Conservation (phyloP, 2,113 vertebrate genomes). For the Lathamus discolor region DNA sequence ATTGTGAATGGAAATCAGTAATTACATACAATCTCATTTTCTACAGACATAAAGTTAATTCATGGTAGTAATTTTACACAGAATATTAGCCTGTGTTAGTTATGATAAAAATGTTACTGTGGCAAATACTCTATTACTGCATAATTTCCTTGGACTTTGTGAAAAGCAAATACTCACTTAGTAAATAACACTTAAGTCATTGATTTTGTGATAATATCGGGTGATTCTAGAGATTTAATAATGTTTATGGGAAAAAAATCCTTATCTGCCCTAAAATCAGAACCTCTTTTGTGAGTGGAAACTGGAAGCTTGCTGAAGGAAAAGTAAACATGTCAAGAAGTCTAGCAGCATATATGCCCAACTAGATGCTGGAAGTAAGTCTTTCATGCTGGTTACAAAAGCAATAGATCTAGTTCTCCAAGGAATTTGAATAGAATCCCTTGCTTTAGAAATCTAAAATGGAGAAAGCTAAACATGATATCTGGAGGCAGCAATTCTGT, state of each 20-base stretch:
- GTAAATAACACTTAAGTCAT: constrained; percentile 52
- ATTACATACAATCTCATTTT: constrained; percentile 83
- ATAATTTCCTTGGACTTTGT: constrained; percentile 63
- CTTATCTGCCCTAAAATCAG: not conserved
- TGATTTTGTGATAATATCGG: constrained; percentile 42
- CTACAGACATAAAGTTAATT: constrained; percentile 84
- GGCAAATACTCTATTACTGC: constrained; percentile 62
- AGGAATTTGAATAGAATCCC: not conserved
- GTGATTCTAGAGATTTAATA: constrained; percentile 1
- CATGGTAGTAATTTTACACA: constrained; percentile 80
- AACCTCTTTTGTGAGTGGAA: not conserved
- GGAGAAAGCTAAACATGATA: not conserved
- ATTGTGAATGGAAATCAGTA: constrained; percentile 85
- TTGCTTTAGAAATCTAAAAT: not conserved
- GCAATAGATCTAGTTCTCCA: not conserved
- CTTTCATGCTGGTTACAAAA: not conserved
- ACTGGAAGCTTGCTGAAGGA: not conserved
- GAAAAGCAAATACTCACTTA: constrained; percentile 64
- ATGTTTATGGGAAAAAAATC: not conserved
- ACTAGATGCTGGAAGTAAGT: not conserved
- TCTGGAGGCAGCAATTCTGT: not conserved
- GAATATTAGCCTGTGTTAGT: constrained; percentile 79
- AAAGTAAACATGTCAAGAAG: not conserved
- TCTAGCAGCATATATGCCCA: not conserved
- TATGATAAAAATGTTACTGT: constrained; percentile 76